Evolutionary conservation across 2,797 vertebrate genomes (phyloP).

Genomic region (Syngnathus rostellatus): DNA sequence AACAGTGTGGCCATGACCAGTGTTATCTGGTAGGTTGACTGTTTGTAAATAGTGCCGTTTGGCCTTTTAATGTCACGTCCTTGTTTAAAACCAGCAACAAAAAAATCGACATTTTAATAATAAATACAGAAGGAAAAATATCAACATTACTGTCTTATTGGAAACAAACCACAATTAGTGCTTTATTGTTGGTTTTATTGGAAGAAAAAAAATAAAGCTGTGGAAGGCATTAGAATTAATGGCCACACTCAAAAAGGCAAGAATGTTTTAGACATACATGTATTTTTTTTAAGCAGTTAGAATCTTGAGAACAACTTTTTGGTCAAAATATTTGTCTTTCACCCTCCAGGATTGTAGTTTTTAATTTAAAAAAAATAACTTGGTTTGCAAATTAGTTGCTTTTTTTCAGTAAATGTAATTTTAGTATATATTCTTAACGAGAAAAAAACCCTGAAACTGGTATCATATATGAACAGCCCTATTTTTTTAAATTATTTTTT

Average conservation of each 20-base stretch:
- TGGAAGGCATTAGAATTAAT: conserved; percentile 50
- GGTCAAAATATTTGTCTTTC: too few species aligned
- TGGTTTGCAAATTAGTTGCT: too few species aligned
- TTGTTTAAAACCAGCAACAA: neutral
- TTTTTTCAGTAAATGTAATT: too few species aligned
- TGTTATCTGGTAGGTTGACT: neutral
- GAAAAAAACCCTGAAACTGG: too few species aligned
- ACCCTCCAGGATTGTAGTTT: too few species aligned
- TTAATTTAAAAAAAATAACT: too few species aligned
- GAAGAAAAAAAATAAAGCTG: conserved; percentile 24
- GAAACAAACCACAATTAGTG: neutral
- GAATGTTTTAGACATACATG: neutral
- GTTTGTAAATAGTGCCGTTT: neutral
- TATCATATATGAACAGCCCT: too few species aligned
- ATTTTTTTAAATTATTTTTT: too few species aligned
- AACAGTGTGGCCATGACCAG: neutral
- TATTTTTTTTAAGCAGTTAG: neutral
- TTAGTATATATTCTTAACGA: too few species aligned
- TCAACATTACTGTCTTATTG: neutral
- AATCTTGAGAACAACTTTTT: too few species aligned
- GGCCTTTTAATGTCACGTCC: neutral
- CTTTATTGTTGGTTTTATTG: conserved; percentile 29
- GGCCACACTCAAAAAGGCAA: conserved; percentile 6
- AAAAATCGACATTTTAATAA: neutral
- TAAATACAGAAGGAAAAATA: neutral